These are phyloP conservation scores for Drosophila subobscura DNA, from an alignment of 1,140 invertebrate species.

Conservation along the genomic window DNA sequence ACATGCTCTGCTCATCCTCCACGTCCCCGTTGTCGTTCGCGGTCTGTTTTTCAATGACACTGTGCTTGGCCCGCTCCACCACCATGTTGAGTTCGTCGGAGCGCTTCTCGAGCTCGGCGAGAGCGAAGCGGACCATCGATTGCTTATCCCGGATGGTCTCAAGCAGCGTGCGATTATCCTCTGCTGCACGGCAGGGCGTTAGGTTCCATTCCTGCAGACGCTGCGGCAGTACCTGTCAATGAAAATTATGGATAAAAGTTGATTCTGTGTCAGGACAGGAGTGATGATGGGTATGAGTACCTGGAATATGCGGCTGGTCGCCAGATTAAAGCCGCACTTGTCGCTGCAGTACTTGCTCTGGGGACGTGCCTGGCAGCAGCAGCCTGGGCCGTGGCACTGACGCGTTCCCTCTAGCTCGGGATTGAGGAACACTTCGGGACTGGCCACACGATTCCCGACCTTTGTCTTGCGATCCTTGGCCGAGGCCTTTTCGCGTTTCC, in stretches of 20 bases:
- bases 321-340: slow-evolving; percentile 95
- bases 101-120: slow-evolving; percentile 91
- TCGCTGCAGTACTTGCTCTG: slow-evolving; percentile 98
- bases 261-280: not conserved
- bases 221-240: slow-evolving; percentile 89
- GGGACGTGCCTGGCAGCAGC: slow-evolving; percentile 89
- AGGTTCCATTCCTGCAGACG: slow-evolving; percentile 97
- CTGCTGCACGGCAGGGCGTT: slow-evolving; percentile 94
- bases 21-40: slow-evolving; percentile 85
- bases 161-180: slow-evolving; percentile 92
- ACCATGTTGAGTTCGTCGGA: slow-evolving; percentile 92
- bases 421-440: slow-evolving; percentile 85
- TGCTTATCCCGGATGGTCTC: slow-evolving; percentile 93
- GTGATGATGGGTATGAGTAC: slow-evolving; percentile 3
- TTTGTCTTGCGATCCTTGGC: slow-evolving; percentile 78
- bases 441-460: slow-evolving; percentile 84
- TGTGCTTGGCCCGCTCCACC: slow-evolving; percentile 89
- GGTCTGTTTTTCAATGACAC: slow-evolving; percentile 86
- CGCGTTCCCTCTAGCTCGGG: slow-evolving; percentile 84
- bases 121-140: slow-evolving; percentile 88
- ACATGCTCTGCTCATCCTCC: slow-evolving; percentile 94
- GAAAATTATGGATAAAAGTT: not conserved
- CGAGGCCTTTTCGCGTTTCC: slow-evolving; percentile 65
- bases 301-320: slow-evolving; percentile 93
- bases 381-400: slow-evolving; percentile 97